Evolutionary conservation across 2,797 vertebrate species (phyloP).

Genomic region (Arnoldichthys spilopterus): DNA sequence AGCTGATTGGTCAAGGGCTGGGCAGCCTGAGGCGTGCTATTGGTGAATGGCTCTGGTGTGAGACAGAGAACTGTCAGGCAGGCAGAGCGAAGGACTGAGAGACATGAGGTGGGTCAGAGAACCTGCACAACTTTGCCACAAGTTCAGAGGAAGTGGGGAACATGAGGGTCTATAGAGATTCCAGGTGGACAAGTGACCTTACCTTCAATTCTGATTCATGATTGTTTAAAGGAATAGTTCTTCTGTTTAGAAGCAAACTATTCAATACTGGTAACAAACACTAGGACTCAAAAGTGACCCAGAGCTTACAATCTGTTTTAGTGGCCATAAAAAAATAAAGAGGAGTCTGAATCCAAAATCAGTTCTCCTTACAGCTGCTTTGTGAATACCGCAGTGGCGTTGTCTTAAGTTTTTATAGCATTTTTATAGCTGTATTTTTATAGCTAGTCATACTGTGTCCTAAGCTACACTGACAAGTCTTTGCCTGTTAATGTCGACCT

Average conservation of each 20-base stretch:
- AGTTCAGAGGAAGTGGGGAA: conserved; percentile 25
- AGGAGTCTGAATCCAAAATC: too few species aligned
- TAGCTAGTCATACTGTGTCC: too few species aligned
- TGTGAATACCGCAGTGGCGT: too few species aligned
- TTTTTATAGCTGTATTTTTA: too few species aligned
- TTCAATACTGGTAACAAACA: too few species aligned
- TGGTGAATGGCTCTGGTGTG: conserved; percentile 58
- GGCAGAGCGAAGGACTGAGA: conserved; percentile 48
- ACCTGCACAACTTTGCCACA: conserved; percentile 49
- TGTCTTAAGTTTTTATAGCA: too few species aligned
- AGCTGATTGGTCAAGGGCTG: conserved; percentile 58
- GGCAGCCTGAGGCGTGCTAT: conserved; percentile 51
- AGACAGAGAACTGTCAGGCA: conserved; percentile 50
- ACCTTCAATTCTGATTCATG: not conserved
- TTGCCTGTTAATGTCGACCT: too few species aligned
- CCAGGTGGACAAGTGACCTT: not conserved
- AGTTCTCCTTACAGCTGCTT: not conserved
- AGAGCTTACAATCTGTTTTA: too few species aligned
- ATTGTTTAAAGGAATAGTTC: not conserved
- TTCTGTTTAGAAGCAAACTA: too few species aligned
- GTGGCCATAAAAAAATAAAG: too few species aligned
- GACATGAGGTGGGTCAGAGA: conserved; percentile 53
- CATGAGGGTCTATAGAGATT: not conserved
- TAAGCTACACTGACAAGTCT: too few species aligned
- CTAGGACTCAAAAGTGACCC: too few species aligned